Percentiles rank a stretch among this genome's conserved stretches.
phyloP scores from a whole-genome alignment of 2,888 invertebrate genomes.

The Lycophotia porphyrea region DNA sequence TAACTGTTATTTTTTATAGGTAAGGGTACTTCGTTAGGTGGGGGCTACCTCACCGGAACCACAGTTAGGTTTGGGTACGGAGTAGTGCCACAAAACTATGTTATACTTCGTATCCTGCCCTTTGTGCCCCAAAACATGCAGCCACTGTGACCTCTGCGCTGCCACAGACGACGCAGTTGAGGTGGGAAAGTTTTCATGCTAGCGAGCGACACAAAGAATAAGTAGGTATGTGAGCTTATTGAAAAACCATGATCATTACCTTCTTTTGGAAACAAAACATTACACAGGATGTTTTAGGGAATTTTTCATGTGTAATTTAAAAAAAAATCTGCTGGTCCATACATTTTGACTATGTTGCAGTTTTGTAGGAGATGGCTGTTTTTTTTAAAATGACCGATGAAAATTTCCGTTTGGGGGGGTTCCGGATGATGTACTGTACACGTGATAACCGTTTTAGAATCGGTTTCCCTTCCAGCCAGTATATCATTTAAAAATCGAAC shows the following conservation, averaged over 20 bases:
- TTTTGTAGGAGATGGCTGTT: no score
- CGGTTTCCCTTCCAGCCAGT: no score
- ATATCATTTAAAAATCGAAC: not conserved
- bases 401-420: no score
- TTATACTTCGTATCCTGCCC: not conserved
- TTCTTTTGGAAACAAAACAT: not conserved
- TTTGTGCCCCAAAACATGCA: not conserved
- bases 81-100: not conserved
- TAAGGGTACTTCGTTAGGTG: not conserved
- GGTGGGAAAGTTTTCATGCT: not conserved
- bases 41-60: not conserved
- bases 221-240: not conserved
- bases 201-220: not conserved
- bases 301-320: no score
- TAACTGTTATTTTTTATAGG: not conserved
- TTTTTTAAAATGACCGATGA: no score
- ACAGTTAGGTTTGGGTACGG: not conserved
- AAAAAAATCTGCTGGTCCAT: no score
- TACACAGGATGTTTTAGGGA: not conserved
- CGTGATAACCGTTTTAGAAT: no score
- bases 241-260: not conserved
- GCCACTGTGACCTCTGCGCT: not conserved
- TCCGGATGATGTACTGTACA: no score
- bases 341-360: no score
- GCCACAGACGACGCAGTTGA: not conserved